A percentile compares a stretch with the other conserved stretches of the same genome.
phyloP scores from a whole-genome alignment of 2,888 invertebrate species.

The Dryobotodes eremita region DNA sequence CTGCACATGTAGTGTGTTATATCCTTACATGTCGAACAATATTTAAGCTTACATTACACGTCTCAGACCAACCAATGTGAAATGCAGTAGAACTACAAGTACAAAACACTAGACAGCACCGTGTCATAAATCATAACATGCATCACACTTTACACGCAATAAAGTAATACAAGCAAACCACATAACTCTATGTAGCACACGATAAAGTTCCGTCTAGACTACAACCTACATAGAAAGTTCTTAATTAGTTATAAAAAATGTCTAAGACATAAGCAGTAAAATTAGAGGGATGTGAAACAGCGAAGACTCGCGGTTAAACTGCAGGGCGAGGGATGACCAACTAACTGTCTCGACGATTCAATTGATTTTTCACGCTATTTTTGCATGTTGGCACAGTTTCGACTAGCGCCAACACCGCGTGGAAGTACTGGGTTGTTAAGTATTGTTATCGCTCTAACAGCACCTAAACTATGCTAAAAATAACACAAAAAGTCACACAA shows the following conservation, averaged over 20 bases:
- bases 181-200: constrained; percentile 56
- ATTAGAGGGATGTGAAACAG: constrained; percentile 77
- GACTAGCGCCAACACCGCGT: constrained; percentile 60
- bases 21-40: constrained; percentile 29
- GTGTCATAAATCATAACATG: constrained; percentile 71
- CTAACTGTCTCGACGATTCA: constrained; percentile 78
- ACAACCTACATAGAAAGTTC: constrained; percentile 52
- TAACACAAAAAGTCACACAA: constrained; percentile 38
- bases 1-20: constrained; percentile 80
- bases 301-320: constrained; percentile 80
- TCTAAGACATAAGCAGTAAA: constrained; percentile 39
- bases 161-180: constrained; percentile 69
- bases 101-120: constrained; percentile 64
- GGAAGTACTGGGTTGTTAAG: constrained; percentile 58
- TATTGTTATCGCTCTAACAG: constrained; percentile 44
- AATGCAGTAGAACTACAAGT: constrained; percentile 36
- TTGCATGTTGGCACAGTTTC: constrained; percentile 85
- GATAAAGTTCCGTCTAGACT: constrained; percentile 61
- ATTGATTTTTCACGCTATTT: constrained; percentile 89
- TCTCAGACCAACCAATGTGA: constrained; percentile 35
- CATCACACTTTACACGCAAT: constrained; percentile 76
- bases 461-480: constrained; percentile 43
- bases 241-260: constrained; percentile 38
- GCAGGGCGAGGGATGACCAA: constrained; percentile 78
- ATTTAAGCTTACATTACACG: constrained; percentile 25